Conservation (phyloP, 2,113 vertebrate genomes). For the Eira barbara region DNA sequence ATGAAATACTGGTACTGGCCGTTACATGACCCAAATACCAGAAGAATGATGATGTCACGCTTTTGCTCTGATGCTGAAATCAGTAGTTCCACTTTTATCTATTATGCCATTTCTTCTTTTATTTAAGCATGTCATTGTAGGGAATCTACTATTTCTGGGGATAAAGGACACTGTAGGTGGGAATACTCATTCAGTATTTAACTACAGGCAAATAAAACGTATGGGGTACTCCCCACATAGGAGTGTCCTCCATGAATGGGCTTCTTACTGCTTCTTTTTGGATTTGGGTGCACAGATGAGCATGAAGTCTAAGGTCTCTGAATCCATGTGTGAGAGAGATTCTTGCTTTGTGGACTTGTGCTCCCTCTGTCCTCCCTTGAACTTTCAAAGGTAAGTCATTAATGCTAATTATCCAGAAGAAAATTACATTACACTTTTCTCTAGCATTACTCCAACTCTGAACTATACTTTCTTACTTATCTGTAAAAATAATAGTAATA, state of each 20-base stretch:
- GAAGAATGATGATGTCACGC: background rate
- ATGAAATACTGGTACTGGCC: background rate
- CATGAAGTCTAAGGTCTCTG: background rate
- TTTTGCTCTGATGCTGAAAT: background rate
- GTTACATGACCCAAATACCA: background rate
- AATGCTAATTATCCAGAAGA: background rate
- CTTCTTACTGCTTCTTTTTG: background rate
- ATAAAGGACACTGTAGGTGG: background rate
- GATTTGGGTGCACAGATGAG: background rate
- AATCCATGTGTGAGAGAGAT: background rate
- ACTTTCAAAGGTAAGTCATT: background rate
- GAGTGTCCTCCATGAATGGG: background rate
- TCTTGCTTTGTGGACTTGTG: background rate
- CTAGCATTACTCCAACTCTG: background rate
- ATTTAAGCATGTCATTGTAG: background rate
- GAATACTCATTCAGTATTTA: slow-evolving; percentile 40
- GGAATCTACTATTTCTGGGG: background rate
- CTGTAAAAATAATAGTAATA: background rate
- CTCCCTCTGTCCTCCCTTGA: background rate
- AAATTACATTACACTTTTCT: background rate
- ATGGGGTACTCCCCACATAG: background rate
- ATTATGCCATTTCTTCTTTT: background rate
- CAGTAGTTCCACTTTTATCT: background rate
- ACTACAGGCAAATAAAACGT: background rate
- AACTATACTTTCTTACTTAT: background rate